phyloP scores from a whole-genome alignment of 2,113 vertebrate species.

The Daphoenositta chrysoptera region DNA sequence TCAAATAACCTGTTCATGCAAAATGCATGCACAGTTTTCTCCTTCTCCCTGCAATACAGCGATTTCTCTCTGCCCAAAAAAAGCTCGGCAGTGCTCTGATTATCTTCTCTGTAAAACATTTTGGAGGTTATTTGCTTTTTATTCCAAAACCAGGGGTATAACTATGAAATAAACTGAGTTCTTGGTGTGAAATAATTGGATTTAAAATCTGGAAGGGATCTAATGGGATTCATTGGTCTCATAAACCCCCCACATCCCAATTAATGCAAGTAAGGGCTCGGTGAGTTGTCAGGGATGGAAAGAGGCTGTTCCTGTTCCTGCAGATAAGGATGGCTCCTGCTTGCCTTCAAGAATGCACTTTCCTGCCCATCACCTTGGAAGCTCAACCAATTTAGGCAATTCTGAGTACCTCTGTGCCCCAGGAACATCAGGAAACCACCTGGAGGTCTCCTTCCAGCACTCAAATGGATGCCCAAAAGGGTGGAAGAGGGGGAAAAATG shows the following conservation, averaged over 20 bases:
- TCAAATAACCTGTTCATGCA: slow-evolving; percentile 46
- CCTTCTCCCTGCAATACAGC: not conserved
- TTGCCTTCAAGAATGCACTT: not conserved
- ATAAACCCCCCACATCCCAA: not conserved
- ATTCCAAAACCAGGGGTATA: not conserved
- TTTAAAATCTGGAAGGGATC: not conserved
- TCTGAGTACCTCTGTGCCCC: too few relatives aligned
- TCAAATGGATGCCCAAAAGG: rapidly evolving
- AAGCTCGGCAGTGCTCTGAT: not conserved
- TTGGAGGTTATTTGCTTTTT: not conserved
- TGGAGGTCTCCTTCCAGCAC: not conserved
- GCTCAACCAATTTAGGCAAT: not conserved
- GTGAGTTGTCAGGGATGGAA: not conserved
- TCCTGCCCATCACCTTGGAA: not conserved
- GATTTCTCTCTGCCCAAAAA: not conserved
- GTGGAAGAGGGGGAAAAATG: not conserved
- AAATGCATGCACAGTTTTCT: slow-evolving; percentile 34
- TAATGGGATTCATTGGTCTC: not conserved
- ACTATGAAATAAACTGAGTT: not conserved
- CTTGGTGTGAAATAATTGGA: not conserved
- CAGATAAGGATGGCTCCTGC: not conserved
- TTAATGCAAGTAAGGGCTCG: not conserved
- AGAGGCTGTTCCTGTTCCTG: not conserved
- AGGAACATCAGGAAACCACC: not conserved
- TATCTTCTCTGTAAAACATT: not conserved